Evolutionary conservation across 2,888 invertebrate species (phyloP), one percentile per base, ranked within the genome.

Genomic region (Arctia plantaginis): DNA sequence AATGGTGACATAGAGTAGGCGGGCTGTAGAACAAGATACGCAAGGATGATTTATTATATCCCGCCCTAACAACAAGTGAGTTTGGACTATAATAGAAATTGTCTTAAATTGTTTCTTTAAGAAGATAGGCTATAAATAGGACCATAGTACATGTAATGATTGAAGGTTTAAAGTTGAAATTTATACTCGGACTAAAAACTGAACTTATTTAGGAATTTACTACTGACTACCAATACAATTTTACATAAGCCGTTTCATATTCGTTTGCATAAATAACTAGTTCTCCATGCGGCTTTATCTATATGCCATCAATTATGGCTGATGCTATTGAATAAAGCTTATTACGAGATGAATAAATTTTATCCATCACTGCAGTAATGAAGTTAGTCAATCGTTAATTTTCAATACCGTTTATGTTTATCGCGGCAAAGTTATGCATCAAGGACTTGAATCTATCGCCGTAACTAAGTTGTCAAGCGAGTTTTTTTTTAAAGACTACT

Each of bases 231-330:
- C 65, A 0, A 23, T 12, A 35, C 39, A 23, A 65, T 23, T 66
- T 39, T 66, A 20, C 65, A 13, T 39, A 66, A 66, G 35, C 39
- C 23, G n/a, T n/a, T 66, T 66, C 35, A 66, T 66, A 39, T 66
- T 66, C 65, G n/a, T 66, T 66, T 66, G 23, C 35, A 66, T 66
- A 39, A 39, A 66, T 4, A 39, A 39, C 13, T 23, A 66, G 65
- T 35, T n/a, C n/a, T 39, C 35, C 3, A 10, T 62, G 12, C 1
- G 4, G 39, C 23, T 66, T 66, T 39, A 66, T 35, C 18, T 65
- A 35, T 4, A 35, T 66, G 39, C 23, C n/a, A 66, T 66, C n/a
- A 35, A 15, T 66, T n/a, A 23, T 23, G 23, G 23, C 10, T 39
- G 35, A 65, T 30, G 35, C 39, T 39, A 66, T 35, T 39, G 13